phyloP scores from a whole-genome alignment of 2,797 vertebrate genomes.

The Mus caroli region DNA sequence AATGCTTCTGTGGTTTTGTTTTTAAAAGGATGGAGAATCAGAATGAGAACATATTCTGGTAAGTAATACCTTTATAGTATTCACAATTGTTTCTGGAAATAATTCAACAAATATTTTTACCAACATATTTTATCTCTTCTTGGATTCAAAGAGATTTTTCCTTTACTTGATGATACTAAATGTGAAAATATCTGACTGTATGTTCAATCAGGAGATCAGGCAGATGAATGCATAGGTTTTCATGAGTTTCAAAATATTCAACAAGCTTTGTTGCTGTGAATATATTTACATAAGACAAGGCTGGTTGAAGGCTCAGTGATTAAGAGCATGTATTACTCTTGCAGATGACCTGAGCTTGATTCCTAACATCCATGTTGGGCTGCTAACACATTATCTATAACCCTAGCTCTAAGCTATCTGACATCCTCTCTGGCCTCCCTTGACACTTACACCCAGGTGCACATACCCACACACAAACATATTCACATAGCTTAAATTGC shows the following conservation, averaged over 20 bases:
- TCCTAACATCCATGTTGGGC: not conserved
- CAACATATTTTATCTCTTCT: slow-evolving; percentile 69
- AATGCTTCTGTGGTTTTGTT: not conserved
- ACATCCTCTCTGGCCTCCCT: not conserved
- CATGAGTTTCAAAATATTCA: slow-evolving; percentile 45
- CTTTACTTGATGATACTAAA: slow-evolving; percentile 48
- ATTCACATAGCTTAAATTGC: not conserved
- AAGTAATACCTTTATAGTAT: slow-evolving; percentile 42
- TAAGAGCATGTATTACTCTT: not conserved
- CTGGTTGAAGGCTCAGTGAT: no score
- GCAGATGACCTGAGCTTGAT: not conserved
- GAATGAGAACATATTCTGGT: not conserved
- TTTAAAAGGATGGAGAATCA: not conserved
- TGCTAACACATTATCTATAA: not conserved
- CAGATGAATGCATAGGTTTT: slow-evolving; percentile 24
- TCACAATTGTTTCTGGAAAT: slow-evolving; percentile 53
- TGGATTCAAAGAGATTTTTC: slow-evolving; percentile 77
- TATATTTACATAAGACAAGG: slow-evolving; percentile 12
- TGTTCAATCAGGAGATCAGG: slow-evolving; percentile 41
- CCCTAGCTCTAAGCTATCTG: not conserved
- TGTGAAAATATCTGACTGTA: slow-evolving; percentile 65
- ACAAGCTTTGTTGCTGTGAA: not conserved
- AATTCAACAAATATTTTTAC: slow-evolving; percentile 72
- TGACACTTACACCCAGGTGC: not conserved
- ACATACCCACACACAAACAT: not conserved